Conservation (phyloP, 2,113 vertebrate species). For the Chiloscyllium plagiosum region DNA sequence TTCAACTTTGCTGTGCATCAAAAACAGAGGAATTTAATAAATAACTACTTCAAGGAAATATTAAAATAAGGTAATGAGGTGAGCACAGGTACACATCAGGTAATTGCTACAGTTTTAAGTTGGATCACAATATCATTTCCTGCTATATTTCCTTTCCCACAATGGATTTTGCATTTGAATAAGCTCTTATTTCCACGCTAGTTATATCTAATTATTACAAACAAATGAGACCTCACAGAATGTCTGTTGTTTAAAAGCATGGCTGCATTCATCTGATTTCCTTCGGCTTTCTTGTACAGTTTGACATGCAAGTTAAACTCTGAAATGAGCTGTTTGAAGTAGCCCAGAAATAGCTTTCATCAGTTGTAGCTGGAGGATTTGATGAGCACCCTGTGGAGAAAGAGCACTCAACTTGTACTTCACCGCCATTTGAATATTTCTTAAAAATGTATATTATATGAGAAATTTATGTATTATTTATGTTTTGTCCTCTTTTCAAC, state of each 20-base stretch:
- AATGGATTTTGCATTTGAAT: neutral
- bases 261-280: neutral
- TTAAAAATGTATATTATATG: neutral
- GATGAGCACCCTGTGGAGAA: neutral
- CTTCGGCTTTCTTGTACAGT: neutral
- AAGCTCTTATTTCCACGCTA: neutral
- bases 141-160: neutral
- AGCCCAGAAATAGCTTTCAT: neutral
- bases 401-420: neutral
- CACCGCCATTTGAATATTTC: neutral
- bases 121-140: neutral
- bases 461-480: slow-evolving; percentile 1
- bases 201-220: neutral
- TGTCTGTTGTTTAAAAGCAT: neutral
- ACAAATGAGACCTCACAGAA: neutral
- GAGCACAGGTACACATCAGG: neutral
- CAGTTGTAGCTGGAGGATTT: neutral
- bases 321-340: neutral
- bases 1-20: neutral
- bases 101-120: neutral
- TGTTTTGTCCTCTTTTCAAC: neutral
- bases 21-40: neutral
- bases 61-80: neutral
- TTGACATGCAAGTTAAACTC: neutral
- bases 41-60: neutral